Evolutionary conservation across 2,797 vertebrate species (phyloP).

Genomic region (Glyptemys insculpta): DNA sequence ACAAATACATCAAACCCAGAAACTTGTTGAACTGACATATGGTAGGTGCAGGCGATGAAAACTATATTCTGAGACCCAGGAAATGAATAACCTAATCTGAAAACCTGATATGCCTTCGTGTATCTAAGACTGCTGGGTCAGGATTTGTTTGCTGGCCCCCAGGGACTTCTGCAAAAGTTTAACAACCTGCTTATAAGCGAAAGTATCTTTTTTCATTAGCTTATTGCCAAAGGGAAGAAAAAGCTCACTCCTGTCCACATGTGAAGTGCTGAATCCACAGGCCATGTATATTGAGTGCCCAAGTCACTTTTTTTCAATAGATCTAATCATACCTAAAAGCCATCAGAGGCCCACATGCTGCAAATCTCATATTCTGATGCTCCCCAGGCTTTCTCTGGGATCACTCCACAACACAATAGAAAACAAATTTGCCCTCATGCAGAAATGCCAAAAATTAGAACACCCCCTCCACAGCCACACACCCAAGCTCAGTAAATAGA

Average conservation of each 20-base stretch:
- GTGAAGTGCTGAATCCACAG: background rate
- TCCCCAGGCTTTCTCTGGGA: background rate
- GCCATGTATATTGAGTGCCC: background rate
- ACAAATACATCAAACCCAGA: background rate
- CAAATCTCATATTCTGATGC: background rate
- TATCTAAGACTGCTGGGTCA: slow-evolving; percentile 7
- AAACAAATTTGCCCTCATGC: slow-evolving; percentile 30
- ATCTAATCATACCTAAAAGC: slow-evolving; percentile 2
- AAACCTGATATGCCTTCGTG: background rate
- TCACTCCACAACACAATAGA: background rate
- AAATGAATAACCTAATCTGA: background rate
- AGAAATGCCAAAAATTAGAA: slow-evolving; percentile 30
- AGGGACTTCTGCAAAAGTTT: background rate
- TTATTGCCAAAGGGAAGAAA: slow-evolving; percentile 24
- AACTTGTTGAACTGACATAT: background rate
- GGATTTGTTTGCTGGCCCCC: slow-evolving; percentile 1
- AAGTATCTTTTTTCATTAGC: slow-evolving; percentile 11
- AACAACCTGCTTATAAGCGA: slow-evolving; percentile 3
- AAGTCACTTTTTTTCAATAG: background rate
- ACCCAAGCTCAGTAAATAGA: background rate
- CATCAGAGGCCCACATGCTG: background rate
- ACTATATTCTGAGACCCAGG: background rate
- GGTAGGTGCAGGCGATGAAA: background rate
- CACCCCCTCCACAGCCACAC: background rate
- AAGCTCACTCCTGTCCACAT: background rate